Evolutionary conservation across 2,888 invertebrate genomes (phyloP).

Genomic region (Meliscaeva auricollis): DNA sequence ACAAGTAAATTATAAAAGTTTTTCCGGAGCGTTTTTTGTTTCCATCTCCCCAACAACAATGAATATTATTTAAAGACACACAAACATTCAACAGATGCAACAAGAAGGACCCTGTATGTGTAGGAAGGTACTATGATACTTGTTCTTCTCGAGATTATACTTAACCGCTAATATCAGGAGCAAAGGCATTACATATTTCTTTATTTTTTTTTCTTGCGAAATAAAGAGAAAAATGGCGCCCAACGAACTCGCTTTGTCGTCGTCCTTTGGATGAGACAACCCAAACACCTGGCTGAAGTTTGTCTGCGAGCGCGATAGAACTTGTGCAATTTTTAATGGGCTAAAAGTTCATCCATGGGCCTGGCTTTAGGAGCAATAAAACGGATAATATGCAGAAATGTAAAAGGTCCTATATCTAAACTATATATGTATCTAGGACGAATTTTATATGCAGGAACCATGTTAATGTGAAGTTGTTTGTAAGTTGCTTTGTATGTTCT

Average conservation of each 20-base stretch:
- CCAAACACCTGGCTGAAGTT: constrained; percentile 63
- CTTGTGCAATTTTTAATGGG: constrained; percentile 64
- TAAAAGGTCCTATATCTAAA: constrained; percentile 9
- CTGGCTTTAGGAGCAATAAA: constrained; percentile 62
- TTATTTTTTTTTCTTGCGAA: not conserved
- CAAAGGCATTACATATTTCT: not conserved
- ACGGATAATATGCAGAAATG: constrained; percentile 72
- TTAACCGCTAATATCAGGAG: constrained; percentile 56
- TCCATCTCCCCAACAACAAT: constrained; percentile 34
- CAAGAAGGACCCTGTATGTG: constrained; percentile 35
- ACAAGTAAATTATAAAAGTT: constrained; percentile 67
- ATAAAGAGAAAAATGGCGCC: constrained; percentile 33
- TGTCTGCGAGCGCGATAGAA: constrained; percentile 27
- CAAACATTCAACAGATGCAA: constrained; percentile 56
- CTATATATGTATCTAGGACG: not conserved
- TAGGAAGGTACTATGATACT: not conserved
- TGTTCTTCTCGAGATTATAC: constrained; percentile 51
- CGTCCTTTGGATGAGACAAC: not conserved
- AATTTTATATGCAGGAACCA: no score
- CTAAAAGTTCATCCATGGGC: constrained; percentile 67
- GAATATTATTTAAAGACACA: constrained; percentile 37
- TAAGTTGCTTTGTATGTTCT: constrained; percentile 8
- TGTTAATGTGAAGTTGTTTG: not conserved
- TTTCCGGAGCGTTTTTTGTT: constrained; percentile 35
- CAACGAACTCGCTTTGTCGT: constrained; percentile 7